Evolutionary conservation across 1,140 invertebrate species (phyloP), one percentile per base, ranked within the genome.

Genomic region (Oscheius sp.): DNA sequence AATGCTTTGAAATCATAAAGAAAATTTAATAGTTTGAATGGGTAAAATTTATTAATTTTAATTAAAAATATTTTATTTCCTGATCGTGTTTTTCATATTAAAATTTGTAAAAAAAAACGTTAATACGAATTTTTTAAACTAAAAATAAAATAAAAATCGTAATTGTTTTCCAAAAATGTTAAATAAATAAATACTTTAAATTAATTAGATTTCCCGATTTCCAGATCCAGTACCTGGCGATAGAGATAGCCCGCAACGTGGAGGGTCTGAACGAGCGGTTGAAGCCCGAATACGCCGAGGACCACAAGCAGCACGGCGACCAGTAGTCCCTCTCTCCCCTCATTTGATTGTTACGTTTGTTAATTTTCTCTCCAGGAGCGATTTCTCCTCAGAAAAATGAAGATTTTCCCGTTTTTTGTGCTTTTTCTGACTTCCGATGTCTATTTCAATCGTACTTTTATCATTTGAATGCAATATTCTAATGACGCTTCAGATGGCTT

Each of bases 191-290:
- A n/a, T n/a, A n/a, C n/a, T n/a, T n/a, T n/a, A n/a, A n/a, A 4
- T 66, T n/a, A 13, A 3, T 45, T 20, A 1, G n/a, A 1, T 68
- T 58, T 55, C 29, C n/a, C 18, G n/a, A 58, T 1, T 63, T 74
- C 3, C 38, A 75, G 73, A 75, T 75, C 35, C 74, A 74, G 36
- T 70, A 66, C 38, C 36, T 75, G 38, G 73, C 73, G 10, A 7
- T 75, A 1, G 73, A 75, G 42, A 65, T 63, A 31, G 46, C 73
- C 3, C 55, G 73, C n/a, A 75, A 75, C 63, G 55, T 72, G 32
- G 73, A 75, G 29, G 73, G 73, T n/a, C 28, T 75, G 23, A 75
- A 75, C 61, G 73, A 75, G 61, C 46, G 55, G 36, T 36, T 42
- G 15, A 75, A 75, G 55, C 29, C 20, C 0, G 38, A 55, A 32